Conservation (phyloP, 2,888 invertebrate species). For the Calliphora vomitoria region DNA sequence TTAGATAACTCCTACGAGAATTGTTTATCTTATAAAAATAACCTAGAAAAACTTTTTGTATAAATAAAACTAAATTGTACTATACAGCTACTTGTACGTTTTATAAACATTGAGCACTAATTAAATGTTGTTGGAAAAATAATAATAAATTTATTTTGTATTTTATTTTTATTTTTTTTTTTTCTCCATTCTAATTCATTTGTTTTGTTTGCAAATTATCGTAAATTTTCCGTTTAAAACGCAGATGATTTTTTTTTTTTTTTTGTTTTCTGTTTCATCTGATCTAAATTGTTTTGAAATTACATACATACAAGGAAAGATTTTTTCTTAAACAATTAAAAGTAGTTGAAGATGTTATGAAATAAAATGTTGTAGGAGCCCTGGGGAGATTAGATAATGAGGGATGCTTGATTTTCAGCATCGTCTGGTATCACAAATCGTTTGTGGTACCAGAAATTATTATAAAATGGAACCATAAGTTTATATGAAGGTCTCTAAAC, state of each 20-base stretch:
- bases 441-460: no score
- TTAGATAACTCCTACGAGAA: conserved; percentile 70
- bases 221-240: conserved; percentile 50
- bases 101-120: conserved; percentile 54
- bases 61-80: conserved; percentile 18
- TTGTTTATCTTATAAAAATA: conserved; percentile 58
- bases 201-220: conserved; percentile 37
- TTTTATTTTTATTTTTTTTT: conserved; percentile 35
- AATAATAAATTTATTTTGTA: conserved; percentile 56
- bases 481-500: no score
- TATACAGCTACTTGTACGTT: not conserved
- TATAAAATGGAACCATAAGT: no score
- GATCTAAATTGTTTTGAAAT: not conserved
- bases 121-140: conserved; percentile 46
- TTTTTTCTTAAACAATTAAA: no score
- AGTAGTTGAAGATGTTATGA: no score
- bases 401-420: no score
- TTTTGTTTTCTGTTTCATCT: not conserved
- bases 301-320: no score
- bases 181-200: conserved; percentile 6
- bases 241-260: not conserved
- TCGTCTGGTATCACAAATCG: no score
- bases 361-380: no score
- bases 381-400: no score
- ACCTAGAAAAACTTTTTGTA: conserved; percentile 44